A percentile compares a stretch with the other conserved stretches of the same genome.
Evolutionary conservation across 2,113 vertebrate genomes (phyloP).

Genomic region (Colaptes auratus): DNA sequence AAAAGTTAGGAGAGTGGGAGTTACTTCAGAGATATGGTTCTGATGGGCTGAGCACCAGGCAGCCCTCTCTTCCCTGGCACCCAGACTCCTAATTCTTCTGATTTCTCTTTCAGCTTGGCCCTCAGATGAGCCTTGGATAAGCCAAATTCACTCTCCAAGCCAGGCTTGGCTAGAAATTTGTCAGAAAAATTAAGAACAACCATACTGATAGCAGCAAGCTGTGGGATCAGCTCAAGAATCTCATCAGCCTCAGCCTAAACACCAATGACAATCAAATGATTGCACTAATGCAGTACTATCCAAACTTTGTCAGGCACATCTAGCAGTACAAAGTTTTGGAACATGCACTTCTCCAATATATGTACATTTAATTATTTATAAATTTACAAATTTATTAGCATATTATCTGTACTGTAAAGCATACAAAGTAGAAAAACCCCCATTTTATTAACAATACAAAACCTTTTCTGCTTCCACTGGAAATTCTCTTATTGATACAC

Average conservation of each 20-base stretch:
- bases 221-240: background rate
- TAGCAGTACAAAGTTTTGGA: background rate
- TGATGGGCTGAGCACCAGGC: background rate
- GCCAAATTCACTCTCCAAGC: background rate
- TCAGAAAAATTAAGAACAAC: background rate
- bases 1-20: accelerated
- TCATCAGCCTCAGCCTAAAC: background rate
- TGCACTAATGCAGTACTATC: background rate
- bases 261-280: background rate
- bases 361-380: background rate
- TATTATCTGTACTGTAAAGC: background rate
- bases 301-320: background rate
- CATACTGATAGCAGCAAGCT: background rate
- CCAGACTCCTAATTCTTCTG: background rate
- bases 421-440: background rate
- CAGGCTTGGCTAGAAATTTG: background rate
- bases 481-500: background rate
- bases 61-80: background rate
- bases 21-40: background rate
- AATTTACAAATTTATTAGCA: background rate
- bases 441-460: background rate
- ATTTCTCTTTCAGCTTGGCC: background rate
- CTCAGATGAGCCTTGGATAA: background rate
- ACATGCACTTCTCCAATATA: background rate
- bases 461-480: background rate